A percentile compares a stretch with the other conserved stretches of the same genome.
phyloP scores from a whole-genome alignment of 2,888 invertebrate species.

The Tipula unca region DNA sequence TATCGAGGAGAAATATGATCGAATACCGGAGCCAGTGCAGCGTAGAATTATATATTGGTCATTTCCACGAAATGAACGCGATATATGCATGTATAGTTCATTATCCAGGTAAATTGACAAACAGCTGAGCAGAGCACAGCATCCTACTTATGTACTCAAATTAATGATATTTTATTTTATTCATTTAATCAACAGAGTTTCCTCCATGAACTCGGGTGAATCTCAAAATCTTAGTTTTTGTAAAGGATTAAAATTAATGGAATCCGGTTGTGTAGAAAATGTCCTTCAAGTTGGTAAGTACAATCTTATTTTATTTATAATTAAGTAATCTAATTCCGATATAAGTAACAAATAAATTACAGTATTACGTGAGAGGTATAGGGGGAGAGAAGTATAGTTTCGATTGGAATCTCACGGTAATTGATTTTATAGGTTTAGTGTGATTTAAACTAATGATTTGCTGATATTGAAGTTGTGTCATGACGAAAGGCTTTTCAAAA shows the following conservation, averaged over 20 bases:
- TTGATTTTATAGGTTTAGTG: no score
- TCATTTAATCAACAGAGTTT: constrained; percentile 35
- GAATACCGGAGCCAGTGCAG: constrained; percentile 84
- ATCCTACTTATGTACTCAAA: no score
- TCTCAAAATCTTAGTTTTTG: constrained; percentile 77
- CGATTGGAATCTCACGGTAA: no score
- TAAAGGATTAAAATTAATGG: constrained; percentile 75
- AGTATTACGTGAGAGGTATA: no score
- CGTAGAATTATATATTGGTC: constrained; percentile 82
- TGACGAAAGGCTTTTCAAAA: no score
- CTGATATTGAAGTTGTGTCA: no score
- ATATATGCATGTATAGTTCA: constrained; percentile 85
- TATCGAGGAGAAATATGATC: constrained; percentile 77
- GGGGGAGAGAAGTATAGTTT: no score
- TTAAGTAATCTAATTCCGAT: no score
- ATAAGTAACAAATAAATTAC: no score
- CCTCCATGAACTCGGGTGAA: constrained; percentile 48
- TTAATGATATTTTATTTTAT: background rate
- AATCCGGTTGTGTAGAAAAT: constrained; percentile 72
- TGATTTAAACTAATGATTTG: no score
- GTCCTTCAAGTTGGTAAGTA: constrained; percentile 84
- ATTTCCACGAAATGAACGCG: constrained; percentile 77
- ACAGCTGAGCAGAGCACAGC: no score
- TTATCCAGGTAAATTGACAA: constrained; percentile 43
- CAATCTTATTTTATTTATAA: constrained; percentile 18